Conservation (phyloP, 2,888 invertebrate genomes). For the Napeogenes sylphis region DNA sequence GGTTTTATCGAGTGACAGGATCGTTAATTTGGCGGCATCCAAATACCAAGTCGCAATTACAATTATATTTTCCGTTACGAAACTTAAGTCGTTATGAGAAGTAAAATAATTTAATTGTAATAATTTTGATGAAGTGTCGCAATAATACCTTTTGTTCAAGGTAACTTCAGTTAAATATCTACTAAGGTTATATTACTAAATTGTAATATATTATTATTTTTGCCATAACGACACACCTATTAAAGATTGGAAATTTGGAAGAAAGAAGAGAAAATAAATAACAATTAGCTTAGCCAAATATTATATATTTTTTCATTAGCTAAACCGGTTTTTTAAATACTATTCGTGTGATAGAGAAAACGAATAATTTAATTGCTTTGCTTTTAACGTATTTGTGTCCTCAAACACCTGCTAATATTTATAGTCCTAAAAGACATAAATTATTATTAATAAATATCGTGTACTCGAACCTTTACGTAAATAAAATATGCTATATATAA, state of each 20-base stretch:
- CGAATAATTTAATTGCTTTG: slow-evolving; percentile 29
- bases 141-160: not conserved
- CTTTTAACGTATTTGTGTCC: slow-evolving; percentile 58
- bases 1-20: not conserved
- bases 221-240: too few species aligned
- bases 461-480: slow-evolving; percentile 38
- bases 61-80: not conserved
- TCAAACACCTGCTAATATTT: slow-evolving; percentile 61
- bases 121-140: not conserved
- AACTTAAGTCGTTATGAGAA: not conserved
- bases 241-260: not conserved
- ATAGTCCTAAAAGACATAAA: slow-evolving; percentile 12
- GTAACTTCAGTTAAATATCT: too few species aligned
- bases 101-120: not conserved
- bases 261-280: slow-evolving; percentile 55
- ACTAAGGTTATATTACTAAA: too few species aligned
- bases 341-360: slow-evolving; percentile 63
- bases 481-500: slow-evolving; percentile 32
- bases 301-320: slow-evolving; percentile 55
- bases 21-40: not conserved
- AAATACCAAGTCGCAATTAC: not conserved
- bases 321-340: slow-evolving; percentile 56
- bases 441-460: slow-evolving; percentile 20
- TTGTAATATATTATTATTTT: too few species aligned
- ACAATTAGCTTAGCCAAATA: slow-evolving; percentile 60